Conservation (phyloP, 2,113 vertebrate genomes). For the Thamnaconus septentrionalis region DNA sequence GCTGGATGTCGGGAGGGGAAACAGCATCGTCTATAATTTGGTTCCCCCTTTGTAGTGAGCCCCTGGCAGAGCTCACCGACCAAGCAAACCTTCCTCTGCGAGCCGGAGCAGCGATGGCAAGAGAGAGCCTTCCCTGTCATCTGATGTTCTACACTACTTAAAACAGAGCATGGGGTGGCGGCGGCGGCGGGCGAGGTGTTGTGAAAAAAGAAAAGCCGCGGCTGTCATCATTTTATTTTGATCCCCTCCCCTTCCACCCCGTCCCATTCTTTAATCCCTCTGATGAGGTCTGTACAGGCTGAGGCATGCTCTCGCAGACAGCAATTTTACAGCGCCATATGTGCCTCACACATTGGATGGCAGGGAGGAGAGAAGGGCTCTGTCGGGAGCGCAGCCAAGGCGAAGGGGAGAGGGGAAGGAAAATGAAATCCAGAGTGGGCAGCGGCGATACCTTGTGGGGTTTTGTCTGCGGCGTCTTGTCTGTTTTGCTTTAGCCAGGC, state of each 20-base stretch:
- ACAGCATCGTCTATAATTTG: constrained; percentile 57
- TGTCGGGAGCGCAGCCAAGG: constrained; percentile 90
- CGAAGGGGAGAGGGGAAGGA: constrained; percentile 47
- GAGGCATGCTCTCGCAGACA: constrained; percentile 97
- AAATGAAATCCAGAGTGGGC: constrained; percentile 65
- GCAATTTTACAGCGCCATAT: constrained; percentile 98
- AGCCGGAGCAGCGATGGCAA: constrained; percentile 56
- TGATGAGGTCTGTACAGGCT: constrained; percentile 99
- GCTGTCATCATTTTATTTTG: constrained; percentile 86
- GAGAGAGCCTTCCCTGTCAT: constrained; percentile 81
- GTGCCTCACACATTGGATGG: constrained; percentile 93
- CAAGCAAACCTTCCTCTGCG: constrained; percentile 54
- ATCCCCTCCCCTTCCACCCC: constrained; percentile 62
- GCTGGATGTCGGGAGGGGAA: constrained; percentile 35
- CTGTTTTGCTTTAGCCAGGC: constrained; percentile 26
- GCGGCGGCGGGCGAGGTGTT: constrained; percentile 49
- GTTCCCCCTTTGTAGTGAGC: constrained; percentile 65
- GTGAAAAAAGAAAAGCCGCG: constrained; percentile 64
- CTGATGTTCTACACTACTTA: constrained; percentile 85
- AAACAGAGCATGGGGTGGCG: constrained; percentile 35
- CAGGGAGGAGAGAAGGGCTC: constrained; percentile 87
- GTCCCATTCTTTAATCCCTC: constrained; percentile 99
- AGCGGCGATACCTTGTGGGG: constrained; percentile 41
- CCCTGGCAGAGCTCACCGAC: constrained; percentile 59
- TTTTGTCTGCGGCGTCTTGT: constrained; percentile 30